These are phyloP conservation scores for Vanessa cardui DNA, from an alignment of 2,888 invertebrate species.

Conservation along the genomic window DNA sequence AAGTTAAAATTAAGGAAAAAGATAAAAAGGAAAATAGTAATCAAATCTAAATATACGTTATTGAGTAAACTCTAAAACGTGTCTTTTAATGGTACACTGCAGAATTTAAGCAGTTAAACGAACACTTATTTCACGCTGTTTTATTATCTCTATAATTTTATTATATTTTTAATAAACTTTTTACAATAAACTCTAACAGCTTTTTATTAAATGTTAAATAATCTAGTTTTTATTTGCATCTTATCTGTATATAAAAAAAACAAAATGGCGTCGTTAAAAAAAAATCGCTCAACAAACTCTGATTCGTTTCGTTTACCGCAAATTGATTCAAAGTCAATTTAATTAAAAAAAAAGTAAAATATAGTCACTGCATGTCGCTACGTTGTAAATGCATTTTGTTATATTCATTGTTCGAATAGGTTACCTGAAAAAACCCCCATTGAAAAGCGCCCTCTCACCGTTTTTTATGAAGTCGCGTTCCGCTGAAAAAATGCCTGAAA, in stretches of 20 bases:
- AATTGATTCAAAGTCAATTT: neutral
- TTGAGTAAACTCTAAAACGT: too few species aligned
- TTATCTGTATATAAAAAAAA: too few species aligned
- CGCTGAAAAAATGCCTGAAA: slow-evolving; percentile 54
- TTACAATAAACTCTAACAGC: neutral
- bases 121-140: too few species aligned
- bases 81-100: too few species aligned
- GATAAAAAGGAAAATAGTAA: too few species aligned
- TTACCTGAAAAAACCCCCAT: slow-evolving; percentile 1
- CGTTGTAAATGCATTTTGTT: neutral
- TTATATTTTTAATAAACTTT: neutral
- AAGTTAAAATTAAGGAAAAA: too few species aligned
- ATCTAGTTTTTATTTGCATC: neutral
- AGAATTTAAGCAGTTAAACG: too few species aligned
- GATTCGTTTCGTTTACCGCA: neutral
- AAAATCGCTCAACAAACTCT: neutral
- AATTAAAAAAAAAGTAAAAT: neutral
- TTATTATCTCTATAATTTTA: too few species aligned
- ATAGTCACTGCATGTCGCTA: neutral
- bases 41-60: too few species aligned
- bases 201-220: neutral
- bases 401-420: slow-evolving; percentile 6
- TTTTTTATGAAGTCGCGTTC: slow-evolving; percentile 47
- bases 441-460: slow-evolving; percentile 57
- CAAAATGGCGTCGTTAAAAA: neutral